Evolutionary conservation across 2,888 invertebrate genomes (phyloP).

Genomic region (Pandemis cinnamomeana): DNA sequence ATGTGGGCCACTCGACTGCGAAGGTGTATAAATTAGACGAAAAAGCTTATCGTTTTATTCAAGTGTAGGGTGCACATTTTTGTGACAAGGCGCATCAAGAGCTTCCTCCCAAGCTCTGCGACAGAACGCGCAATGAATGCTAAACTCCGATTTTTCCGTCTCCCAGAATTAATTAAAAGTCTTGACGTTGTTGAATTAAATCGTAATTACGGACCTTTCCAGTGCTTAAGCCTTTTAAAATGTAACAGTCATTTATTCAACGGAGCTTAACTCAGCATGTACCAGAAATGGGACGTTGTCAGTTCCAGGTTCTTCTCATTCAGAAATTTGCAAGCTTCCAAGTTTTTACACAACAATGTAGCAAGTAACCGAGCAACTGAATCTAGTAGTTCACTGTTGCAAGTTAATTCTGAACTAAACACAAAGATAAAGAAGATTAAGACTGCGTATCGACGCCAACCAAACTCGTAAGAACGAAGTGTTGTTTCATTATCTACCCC

Average conservation of each 20-base stretch:
- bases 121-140: background rate
- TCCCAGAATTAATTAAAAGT: conserved; percentile 36
- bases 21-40: too few species aligned
- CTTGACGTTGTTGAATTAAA: conserved; percentile 35
- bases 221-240: conserved; percentile 28
- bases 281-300: conserved; percentile 19
- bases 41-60: background rate
- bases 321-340: background rate
- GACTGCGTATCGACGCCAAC: too few species aligned
- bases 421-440: background rate
- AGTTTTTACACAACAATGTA: background rate
- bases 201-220: conserved; percentile 29
- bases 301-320: background rate
- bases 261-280: conserved; percentile 25
- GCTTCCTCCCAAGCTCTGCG: background rate
- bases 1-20: too few species aligned
- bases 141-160: conserved; percentile 14
- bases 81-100: background rate
- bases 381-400: background rate
- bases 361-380: background rate
- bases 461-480: too few species aligned
- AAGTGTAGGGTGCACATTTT: background rate
- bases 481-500: background rate
- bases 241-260: conserved; percentile 36
- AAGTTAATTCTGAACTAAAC: background rate